A percentile compares a stretch with the other conserved stretches of the same genome.
Conservation (phyloP, 1,140 invertebrate genomes). For the Drosophila melanica region DNA sequence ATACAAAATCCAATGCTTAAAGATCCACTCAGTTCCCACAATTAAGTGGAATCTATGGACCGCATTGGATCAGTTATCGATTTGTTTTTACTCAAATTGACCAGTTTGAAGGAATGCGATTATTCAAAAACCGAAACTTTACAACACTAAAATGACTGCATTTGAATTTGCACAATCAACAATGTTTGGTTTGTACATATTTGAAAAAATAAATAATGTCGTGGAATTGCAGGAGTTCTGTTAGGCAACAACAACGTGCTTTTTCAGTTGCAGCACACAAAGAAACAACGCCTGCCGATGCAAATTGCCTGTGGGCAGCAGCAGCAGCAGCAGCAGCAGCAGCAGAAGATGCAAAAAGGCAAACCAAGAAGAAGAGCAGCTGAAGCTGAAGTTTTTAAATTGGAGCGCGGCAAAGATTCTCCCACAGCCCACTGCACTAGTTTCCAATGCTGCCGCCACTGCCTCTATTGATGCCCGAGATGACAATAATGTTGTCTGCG, state of each 20-base stretch:
- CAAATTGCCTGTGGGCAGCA: constrained; percentile 63
- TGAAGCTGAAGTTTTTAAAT: constrained; percentile 38
- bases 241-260: constrained; percentile 31
- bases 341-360: constrained; percentile 14
- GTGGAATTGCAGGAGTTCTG: constrained; percentile 29
- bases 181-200: constrained; percentile 29
- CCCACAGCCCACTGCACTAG: constrained; percentile 76
- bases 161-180: constrained; percentile 29
- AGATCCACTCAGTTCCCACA: neutral
- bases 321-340: constrained; percentile 18
- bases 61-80: neutral
- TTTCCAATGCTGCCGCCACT: constrained; percentile 35
- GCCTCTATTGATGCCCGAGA: constrained; percentile 39
- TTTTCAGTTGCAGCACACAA: constrained; percentile 7
- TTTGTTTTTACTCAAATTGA: too few relatives aligned
- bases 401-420: constrained; percentile 65
- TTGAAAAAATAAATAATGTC: constrained; percentile 32
- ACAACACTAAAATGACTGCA: constrained; percentile 19
- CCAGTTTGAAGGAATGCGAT: neutral
- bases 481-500: constrained; percentile 78
- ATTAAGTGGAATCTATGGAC: neutral
- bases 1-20: neutral
- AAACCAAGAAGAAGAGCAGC: constrained; percentile 8
- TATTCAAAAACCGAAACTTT: neutral
- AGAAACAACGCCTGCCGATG: constrained; percentile 40